Conservation (phyloP, 2,113 vertebrate genomes). For the Notarius quadriscutis region DNA sequence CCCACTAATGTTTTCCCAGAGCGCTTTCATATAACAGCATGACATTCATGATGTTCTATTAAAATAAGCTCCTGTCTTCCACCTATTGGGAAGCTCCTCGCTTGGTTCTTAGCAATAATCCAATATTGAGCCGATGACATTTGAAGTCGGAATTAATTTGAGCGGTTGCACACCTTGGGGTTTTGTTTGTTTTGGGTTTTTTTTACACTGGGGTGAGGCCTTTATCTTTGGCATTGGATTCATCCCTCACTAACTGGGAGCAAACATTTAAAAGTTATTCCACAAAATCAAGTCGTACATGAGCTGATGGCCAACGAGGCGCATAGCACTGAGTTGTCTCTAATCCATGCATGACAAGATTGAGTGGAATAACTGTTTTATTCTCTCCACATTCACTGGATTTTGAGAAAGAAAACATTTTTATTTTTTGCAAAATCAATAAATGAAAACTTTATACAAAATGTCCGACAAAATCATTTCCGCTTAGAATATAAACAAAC, state of each 20-base stretch:
- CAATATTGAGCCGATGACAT: constrained; percentile 43
- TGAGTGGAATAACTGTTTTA: too few relatives aligned
- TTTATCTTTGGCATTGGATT: constrained; percentile 1
- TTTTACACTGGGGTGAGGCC: neutral
- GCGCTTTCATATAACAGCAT: constrained; percentile 10
- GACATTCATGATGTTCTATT: constrained; percentile 32
- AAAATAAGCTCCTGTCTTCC: constrained; percentile 24
- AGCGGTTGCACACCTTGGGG: neutral
- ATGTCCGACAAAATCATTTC: too few relatives aligned
- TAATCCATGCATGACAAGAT: too few relatives aligned
- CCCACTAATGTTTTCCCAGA: neutral
- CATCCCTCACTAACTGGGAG: neutral
- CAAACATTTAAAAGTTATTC: neutral
- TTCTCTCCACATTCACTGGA: too few relatives aligned
- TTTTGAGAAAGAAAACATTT: too few relatives aligned
- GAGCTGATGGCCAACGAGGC: too few relatives aligned
- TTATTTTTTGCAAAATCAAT: too few relatives aligned
- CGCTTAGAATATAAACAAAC: too few relatives aligned
- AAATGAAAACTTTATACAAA: too few relatives aligned
- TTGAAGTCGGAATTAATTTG: constrained; percentile 27
- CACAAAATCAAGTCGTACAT: too few relatives aligned
- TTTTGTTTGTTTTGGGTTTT: neutral
- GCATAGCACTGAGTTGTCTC: too few relatives aligned
- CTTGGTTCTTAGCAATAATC: constrained; percentile 30
- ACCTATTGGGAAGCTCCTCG: neutral